Base-by-base conservation (phyloP, 1,140 invertebrate species). In the Drosophila burlai region DNA sequence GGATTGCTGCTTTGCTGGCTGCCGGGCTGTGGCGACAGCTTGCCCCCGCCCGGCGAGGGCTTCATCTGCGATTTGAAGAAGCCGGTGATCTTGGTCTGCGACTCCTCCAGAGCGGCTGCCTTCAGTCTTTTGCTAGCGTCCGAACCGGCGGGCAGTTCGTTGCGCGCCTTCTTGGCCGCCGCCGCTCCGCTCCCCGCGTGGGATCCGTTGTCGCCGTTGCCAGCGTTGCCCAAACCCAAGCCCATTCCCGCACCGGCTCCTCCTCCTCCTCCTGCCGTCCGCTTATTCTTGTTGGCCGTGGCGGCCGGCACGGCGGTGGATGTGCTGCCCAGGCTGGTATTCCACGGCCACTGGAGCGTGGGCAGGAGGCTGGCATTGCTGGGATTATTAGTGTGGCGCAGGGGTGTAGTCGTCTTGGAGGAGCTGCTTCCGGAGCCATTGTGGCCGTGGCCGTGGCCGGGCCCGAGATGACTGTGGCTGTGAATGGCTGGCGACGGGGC, bases 11-110 rank as follows among this genome's bases (percentile, higher is more conserved):
- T 81, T n/a, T 68, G 76, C 16, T n/a, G 63, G 50, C 68, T 65
- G 11, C 52, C 38, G 36, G 73, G 64, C 38, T 79, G 82, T 4
- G 79, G 80, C 9, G 83, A 61, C 16, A 81, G 93, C 83, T 90
- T 84, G 34, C 71, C 94, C 62, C 92, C 93, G 74, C 93, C 94
- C 11, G 89, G 69, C 40, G 87, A 66, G 40, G 96, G 94, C 92
- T 97, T 97, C 92, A 96, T 96, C 91, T 97, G 96, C 4, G 96
- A 95, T 81, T 96, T 97, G 81, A 97, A 97, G 90, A 96, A 97
- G 81, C 97, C 96, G 2, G 96, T 97, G 81, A 97, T 97, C 81
- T 96, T 96, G 6, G 92, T 93, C 76, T 93, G 92, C 11, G 92
- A 92, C 76, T 93, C 92, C 59, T 93, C 92, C 40, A 91, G 47